A percentile compares a stretch with the other conserved stretches of the same genome.
Evolutionary conservation across 2,113 vertebrate genomes (phyloP).

Genomic region (Esox niger): DNA sequence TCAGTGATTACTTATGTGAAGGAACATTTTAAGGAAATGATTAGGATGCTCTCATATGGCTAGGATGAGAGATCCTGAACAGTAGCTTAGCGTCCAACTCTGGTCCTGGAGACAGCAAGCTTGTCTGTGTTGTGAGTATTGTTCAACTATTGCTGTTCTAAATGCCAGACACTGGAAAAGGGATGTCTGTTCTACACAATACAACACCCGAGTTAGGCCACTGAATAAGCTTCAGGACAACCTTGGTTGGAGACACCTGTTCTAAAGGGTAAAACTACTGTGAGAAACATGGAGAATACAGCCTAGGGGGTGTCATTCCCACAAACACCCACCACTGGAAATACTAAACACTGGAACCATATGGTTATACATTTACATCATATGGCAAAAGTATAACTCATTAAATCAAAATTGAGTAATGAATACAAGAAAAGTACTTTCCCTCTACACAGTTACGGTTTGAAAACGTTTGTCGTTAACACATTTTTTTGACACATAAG

Average conservation of each 20-base stretch:
- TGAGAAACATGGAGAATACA: background rate
- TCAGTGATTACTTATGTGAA: background rate
- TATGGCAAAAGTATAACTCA: conserved; percentile 38
- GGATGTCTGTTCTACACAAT: background rate
- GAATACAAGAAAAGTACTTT: conserved; percentile 53
- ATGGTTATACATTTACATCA: conserved; percentile 46
- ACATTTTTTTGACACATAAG: conserved; percentile 58
- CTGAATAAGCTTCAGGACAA: conserved; percentile 30
- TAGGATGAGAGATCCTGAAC: background rate
- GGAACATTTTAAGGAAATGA: background rate
- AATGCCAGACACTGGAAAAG: no score
- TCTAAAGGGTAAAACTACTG: background rate
- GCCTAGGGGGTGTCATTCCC: background rate
- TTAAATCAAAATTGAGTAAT: conserved; percentile 28
- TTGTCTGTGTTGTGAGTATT: background rate
- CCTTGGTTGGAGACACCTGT: conserved; percentile 20
- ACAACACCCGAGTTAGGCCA: background rate
- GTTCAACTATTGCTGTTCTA: background rate
- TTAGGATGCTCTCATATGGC: background rate
- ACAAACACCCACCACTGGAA: conserved; percentile 15
- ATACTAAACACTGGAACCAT: conserved; percentile 42
- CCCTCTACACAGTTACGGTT: conserved; percentile 61
- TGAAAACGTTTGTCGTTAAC: conserved; percentile 58
- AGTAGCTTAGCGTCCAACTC: background rate
- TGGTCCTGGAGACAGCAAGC: conserved; percentile 1